Percentiles rank a stretch among this genome's conserved stretches.
Conservation (phyloP, 2,113 vertebrate genomes). For the Colossoma macropomum region DNA sequence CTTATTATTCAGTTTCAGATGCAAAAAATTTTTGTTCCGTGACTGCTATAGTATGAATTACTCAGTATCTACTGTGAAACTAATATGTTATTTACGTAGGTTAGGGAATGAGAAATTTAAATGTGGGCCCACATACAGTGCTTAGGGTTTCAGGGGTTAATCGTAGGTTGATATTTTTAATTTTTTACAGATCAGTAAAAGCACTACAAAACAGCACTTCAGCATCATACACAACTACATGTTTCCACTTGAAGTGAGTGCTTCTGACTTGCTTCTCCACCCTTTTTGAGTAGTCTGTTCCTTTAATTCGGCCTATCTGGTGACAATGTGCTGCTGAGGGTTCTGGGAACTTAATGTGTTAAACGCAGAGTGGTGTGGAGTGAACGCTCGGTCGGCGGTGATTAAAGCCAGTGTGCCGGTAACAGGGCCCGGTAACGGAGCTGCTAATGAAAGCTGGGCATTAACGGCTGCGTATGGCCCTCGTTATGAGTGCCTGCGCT, state of each 20-base stretch:
- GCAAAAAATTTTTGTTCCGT: too few relatives aligned
- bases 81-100: too few relatives aligned
- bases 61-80: too few relatives aligned
- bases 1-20: too few relatives aligned
- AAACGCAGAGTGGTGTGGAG: slow-evolving; percentile 18
- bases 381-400: slow-evolving; percentile 41
- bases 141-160: too few relatives aligned
- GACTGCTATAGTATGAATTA: too few relatives aligned
- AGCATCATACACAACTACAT: too few relatives aligned
- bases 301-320: slow-evolving; percentile 16
- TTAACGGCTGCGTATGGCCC: slow-evolving; percentile 37
- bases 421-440: slow-evolving; percentile 47
- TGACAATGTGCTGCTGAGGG: background rate
- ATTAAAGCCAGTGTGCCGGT: slow-evolving; percentile 56
- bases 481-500: slow-evolving; percentile 61
- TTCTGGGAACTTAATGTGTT: slow-evolving; percentile 40
- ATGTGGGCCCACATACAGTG: too few relatives aligned
- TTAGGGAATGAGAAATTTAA: too few relatives aligned
- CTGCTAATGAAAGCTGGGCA: slow-evolving; percentile 63
- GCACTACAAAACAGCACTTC: background rate
- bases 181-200: too few relatives aligned
- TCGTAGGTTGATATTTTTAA: too few relatives aligned
- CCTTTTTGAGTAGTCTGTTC: slow-evolving; percentile 11
- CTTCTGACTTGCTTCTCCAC: slow-evolving; percentile 1
- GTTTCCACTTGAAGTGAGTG: background rate